Evolutionary conservation across 1,140 invertebrate species (phyloP).

Genomic region (Pachyrhynchus sulphureomaculatus): DNA sequence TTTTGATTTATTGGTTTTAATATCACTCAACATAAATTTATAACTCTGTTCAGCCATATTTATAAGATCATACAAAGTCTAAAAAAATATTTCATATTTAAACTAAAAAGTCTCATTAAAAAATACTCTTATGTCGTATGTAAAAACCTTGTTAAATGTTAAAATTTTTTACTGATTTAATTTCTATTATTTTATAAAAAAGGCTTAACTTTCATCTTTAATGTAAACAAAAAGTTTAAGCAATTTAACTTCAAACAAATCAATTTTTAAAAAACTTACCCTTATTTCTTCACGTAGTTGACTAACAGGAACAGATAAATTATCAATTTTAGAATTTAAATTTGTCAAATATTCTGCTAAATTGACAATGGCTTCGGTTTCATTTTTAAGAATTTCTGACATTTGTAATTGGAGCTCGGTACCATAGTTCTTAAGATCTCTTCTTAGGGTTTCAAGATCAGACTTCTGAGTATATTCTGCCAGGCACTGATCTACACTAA

Average conservation of each 20-base stretch:
- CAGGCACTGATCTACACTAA: conserved; percentile 41
- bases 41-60: conserved; percentile 33
- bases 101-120: no score
- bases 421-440: conserved; percentile 43
- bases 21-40: conserved; percentile 31
- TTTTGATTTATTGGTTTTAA: conserved; percentile 36
- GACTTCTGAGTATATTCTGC: conserved; percentile 42
- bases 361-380: conserved; percentile 47
- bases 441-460: conserved; percentile 41
- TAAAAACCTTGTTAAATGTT: no score
- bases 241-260: no score
- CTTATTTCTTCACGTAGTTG: conserved; percentile 45
- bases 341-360: conserved; percentile 46
- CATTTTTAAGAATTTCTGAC: conserved; percentile 46
- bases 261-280: no score
- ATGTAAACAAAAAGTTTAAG: no score
- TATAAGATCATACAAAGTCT: conserved; percentile 39
- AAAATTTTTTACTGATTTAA: not conserved
- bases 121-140: no score
- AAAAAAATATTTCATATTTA: no score
- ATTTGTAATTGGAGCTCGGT: conserved; percentile 40
- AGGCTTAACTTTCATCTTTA: no score
- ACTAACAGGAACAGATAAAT: conserved; percentile 40
- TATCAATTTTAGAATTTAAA: conserved; percentile 42
- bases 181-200: no score